Evolutionary conservation across 2,113 vertebrate genomes (phyloP), one percentile per base, ranked within the genome.

Genomic region (Erinaceus europaeus): DNA sequence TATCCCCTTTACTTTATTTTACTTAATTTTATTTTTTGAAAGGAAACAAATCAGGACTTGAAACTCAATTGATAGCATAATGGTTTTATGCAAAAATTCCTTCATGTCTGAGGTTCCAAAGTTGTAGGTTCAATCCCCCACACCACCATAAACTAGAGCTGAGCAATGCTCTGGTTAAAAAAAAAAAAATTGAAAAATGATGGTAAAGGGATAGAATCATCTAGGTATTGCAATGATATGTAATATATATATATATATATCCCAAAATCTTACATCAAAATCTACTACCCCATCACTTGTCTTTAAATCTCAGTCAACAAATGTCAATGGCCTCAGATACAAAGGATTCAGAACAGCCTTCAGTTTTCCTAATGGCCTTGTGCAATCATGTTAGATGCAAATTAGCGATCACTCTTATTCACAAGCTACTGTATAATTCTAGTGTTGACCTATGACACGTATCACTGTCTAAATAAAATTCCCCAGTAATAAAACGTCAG

Each of bases 401-500:
- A 80, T 80, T 64, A 87, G 9, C 44, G 40, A 79, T 5, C 12
- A 75, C 29, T 62, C 55, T 62, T 52, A 68, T n/a, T 84, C 57
- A 76, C 73, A 25, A 91, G 68, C n/a, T 40, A 73, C 42, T 73
- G 52, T 62, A 20, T 48, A 73, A 90, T 42, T 74, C 29, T 36
- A 84, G 9, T 40, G 23, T 86, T 76, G 57, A 81, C 68, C 64
- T 79, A 73, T 0, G 15, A 72, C 25, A 67, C 5, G 0, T 25
- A 59, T 46, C 57, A 71, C 73, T 74, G n/a, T 69, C 67, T 86
- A 65, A 48, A 74, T 81, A 36, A 74, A 21, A 88, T 59, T 90
- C 40, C 34, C 77, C 12, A 5, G 57, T 86, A 80, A 93, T 55
- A 53, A 86, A 88, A 93, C n/a, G 42, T 48, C 59, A 86, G 59